A percentile compares a stretch with the other conserved stretches of the same genome.
These are phyloP conservation scores for Procambarus clarkii DNA, from an alignment of 1,140 invertebrate genomes.

Conservation along the genomic window DNA sequence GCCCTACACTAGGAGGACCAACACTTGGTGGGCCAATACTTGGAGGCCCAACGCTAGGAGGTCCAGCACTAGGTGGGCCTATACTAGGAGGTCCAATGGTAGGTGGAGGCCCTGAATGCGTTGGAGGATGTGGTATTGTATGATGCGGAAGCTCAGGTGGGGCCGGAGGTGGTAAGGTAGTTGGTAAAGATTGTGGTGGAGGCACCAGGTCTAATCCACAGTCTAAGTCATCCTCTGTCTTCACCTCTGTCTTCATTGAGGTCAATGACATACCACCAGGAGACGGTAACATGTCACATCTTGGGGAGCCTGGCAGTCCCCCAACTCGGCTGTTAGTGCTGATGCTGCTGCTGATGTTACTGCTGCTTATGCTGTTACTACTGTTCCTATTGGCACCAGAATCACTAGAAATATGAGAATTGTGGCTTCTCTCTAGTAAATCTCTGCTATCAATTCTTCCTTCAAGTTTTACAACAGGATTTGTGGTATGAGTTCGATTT, in stretches of 20 bases:
- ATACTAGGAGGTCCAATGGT: slow-evolving; percentile 68
- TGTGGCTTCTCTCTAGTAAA: slow-evolving; percentile 17
- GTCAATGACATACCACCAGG: slow-evolving; percentile 23
- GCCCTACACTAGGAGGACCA: slow-evolving; percentile 60
- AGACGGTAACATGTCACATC: slow-evolving; percentile 43
- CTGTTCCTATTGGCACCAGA: slow-evolving; percentile 39
- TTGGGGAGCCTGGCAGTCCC: slow-evolving; percentile 35
- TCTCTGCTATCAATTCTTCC: slow-evolving; percentile 57
- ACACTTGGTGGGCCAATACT: slow-evolving; percentile 65
- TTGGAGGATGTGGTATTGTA: slow-evolving; percentile 41
- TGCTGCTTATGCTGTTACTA: slow-evolving; percentile 39
- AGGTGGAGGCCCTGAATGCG: slow-evolving; percentile 61
- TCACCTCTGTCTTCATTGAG: slow-evolving; percentile 52
- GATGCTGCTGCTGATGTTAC: slow-evolving; percentile 30
- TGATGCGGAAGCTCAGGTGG: slow-evolving; percentile 64
- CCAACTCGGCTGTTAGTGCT: slow-evolving; percentile 40
- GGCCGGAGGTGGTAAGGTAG: slow-evolving; percentile 56
- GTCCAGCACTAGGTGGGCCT: slow-evolving; percentile 68
- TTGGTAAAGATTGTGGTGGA: slow-evolving; percentile 55
- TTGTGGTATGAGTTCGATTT: slow-evolving; percentile 34
- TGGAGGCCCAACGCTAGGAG: slow-evolving; percentile 69
- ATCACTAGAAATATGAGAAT: slow-evolving; percentile 43
- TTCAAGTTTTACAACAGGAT: slow-evolving; percentile 64
- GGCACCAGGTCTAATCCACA: slow-evolving; percentile 43
- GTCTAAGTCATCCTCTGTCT: slow-evolving; percentile 48